Percentiles rank a stretch among this genome's conserved stretches.
Conservation (phyloP, 2,113 vertebrate genomes). For the Dromiciops gliroides region DNA sequence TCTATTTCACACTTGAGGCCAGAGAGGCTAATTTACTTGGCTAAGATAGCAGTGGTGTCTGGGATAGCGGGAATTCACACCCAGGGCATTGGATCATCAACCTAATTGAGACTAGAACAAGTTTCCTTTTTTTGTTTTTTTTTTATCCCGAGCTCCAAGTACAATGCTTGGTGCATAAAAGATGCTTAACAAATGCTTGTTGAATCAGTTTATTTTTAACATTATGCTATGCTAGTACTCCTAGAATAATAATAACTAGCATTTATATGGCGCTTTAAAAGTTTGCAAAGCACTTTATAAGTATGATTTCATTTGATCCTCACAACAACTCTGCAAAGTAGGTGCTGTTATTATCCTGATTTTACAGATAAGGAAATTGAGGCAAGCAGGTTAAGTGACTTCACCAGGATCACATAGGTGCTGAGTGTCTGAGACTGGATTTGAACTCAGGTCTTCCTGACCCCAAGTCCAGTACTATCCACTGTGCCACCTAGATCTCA, state of each 20-base stretch:
- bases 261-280: neutral
- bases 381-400: neutral
- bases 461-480: neutral
- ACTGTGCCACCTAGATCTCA: neutral
- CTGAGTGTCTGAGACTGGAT: neutral
- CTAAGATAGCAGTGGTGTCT: neutral
- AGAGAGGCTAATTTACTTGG: neutral
- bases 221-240: neutral
- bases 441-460: neutral
- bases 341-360: neutral
- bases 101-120: neutral
- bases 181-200: neutral
- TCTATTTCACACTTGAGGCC: too few relatives aligned
- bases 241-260: too few relatives aligned
- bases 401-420: neutral
- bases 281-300: neutral
- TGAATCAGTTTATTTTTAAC: neutral
- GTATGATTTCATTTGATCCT: neutral
- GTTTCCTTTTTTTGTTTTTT: neutral
- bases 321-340: neutral
- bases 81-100: neutral
- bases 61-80: neutral
- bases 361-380: neutral
- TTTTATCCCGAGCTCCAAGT: neutral
- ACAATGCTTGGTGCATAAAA: neutral